phyloP scores from a whole-genome alignment of 2,888 invertebrate genomes.

The Luffia ferchaultella region DNA sequence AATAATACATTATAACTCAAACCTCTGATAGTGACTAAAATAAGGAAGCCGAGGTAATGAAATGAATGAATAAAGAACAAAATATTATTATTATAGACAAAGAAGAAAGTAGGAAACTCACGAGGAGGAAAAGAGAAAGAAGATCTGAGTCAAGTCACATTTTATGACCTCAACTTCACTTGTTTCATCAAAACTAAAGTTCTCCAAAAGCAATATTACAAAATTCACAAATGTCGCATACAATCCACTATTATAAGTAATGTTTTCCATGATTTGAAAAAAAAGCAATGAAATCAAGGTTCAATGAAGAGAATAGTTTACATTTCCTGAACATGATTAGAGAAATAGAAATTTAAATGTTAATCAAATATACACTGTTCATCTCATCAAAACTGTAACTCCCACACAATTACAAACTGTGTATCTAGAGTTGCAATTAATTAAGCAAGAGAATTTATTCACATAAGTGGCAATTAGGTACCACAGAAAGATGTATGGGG shows the following conservation, averaged over 20 bases:
- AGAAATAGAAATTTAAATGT: no score
- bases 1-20: not conserved
- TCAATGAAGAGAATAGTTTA: not conserved
- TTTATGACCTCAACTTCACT: conserved; percentile 54
- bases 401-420: no score
- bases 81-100: no score
- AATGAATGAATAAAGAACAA: conserved; percentile 25
- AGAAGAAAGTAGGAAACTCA: conserved; percentile 10
- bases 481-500: no score
- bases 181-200: conserved; percentile 32
- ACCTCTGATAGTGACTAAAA: conserved; percentile 3
- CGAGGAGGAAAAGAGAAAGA: conserved; percentile 11
- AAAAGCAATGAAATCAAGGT: not conserved
- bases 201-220: conserved; percentile 19
- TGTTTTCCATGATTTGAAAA: not conserved
- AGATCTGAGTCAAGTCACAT: conserved; percentile 23
- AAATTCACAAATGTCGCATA: not conserved
- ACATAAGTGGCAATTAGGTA: no score
- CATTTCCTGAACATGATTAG: no score
- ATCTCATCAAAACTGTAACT: no score
- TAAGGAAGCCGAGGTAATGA: conserved; percentile 53
- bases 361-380: no score
- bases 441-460: no score
- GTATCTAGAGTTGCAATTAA: no score
- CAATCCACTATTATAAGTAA: no score